Percentiles rank a stretch among this genome's conserved stretches.
phyloP scores from a whole-genome alignment of 2,797 vertebrate genomes.

The Rousettus madagascariensis region DNA sequence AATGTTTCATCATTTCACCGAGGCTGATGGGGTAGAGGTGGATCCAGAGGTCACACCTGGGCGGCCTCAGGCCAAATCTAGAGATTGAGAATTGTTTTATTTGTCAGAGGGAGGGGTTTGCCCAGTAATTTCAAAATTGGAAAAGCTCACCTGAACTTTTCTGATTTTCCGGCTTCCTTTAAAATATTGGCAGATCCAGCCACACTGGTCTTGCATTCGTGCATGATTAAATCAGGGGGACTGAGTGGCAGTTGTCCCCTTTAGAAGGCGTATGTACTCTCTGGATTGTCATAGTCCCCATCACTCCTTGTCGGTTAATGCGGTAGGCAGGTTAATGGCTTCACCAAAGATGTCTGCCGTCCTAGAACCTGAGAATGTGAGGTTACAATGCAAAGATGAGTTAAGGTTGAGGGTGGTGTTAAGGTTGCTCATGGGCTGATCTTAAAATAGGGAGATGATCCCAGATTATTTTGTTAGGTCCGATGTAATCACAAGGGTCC shows the following conservation, averaged over 20 bases:
- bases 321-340: neutral
- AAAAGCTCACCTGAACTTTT: conserved; percentile 34
- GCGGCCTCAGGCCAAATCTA: conserved; percentile 31
- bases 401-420: neutral
- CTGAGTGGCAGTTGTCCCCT: neutral
- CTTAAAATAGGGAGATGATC: neutral
- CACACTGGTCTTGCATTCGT: neutral
- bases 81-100: neutral
- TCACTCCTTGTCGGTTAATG: neutral
- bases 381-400: neutral
- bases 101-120: neutral
- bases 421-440: neutral
- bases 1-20: neutral
- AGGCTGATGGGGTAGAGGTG: neutral
- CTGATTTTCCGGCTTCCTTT: neutral
- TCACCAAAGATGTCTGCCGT: neutral
- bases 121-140: conserved; percentile 40
- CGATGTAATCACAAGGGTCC: neutral
- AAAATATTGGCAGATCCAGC: neutral
- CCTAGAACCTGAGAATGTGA: neutral
- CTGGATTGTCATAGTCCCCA: neutral
- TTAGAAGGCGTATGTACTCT: neutral
- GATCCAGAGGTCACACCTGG: conserved; percentile 25
- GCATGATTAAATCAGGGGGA: neutral
- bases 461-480: neutral